These are phyloP conservation scores for Trididemnum clinides DNA, from an alignment of 23 tunicate species.

Conservation along the genomic window DNA sequence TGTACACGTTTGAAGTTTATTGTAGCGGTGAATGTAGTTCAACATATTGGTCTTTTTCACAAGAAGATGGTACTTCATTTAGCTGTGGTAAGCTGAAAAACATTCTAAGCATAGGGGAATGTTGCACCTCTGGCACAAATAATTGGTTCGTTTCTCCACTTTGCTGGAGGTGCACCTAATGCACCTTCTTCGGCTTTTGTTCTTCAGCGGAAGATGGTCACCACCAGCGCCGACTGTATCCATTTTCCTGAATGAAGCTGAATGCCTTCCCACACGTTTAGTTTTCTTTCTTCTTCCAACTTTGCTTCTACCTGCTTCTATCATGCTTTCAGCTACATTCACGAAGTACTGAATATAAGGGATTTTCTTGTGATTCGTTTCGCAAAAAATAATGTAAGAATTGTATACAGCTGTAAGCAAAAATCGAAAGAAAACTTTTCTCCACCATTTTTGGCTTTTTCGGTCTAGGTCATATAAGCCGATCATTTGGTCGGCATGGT, in stretches of 20 bases:
- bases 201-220: slow-evolving; percentile 4
- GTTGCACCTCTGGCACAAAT: slow-evolving; percentile 4
- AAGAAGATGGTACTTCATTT: neutral
- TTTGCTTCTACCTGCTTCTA: no score
- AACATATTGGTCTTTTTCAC: neutral
- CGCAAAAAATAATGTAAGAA: no score
- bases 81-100: slow-evolving; percentile 3
- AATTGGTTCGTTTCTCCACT: no score
- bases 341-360: slow-evolving; percentile 5
- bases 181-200: slow-evolving; percentile 10
- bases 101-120: neutral
- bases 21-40: neutral
- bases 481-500: no score
- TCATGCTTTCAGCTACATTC: no score
- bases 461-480: neutral
- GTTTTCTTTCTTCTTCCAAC: no score
- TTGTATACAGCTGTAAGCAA: no score
- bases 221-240: neutral
- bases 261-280: neutral
- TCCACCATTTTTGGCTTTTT: slow-evolving; percentile 5
- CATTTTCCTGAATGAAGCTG: slow-evolving; percentile 12
- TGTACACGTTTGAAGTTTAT: neutral
- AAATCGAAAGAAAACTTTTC: neutral
- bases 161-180: neutral
- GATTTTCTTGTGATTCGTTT: slow-evolving; percentile 1